Evolutionary conservation across 1,140 invertebrate species (phyloP).

Genomic region (Physella acuta): DNA sequence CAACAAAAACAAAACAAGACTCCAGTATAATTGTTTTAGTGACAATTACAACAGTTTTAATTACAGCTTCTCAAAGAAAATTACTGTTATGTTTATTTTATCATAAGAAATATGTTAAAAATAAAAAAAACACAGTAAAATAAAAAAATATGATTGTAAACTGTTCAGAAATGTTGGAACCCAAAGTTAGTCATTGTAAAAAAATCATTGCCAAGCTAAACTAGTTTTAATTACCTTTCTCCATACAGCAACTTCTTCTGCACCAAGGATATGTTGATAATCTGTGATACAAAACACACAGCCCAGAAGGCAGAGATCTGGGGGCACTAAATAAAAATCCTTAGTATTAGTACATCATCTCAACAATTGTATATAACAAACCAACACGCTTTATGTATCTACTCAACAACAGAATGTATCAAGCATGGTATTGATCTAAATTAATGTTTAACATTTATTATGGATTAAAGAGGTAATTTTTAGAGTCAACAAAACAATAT

Average conservation of each 20-base stretch:
- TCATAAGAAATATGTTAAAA: background rate
- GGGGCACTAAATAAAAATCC: too few species aligned
- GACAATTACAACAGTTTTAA: too few species aligned
- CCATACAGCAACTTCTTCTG: slow-evolving; percentile 72
- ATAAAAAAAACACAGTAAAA: background rate
- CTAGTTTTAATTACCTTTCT: slow-evolving; percentile 62
- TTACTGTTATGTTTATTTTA: background rate
- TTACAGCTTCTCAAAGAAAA: slow-evolving; percentile 21
- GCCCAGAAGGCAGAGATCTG: slow-evolving; percentile 84
- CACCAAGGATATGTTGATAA: slow-evolving; percentile 64
- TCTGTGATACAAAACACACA: slow-evolving; percentile 89
- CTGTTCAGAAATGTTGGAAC: background rate
- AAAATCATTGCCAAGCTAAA: background rate
- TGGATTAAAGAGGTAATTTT: too few species aligned
- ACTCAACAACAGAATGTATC: too few species aligned
- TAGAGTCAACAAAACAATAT: too few species aligned
- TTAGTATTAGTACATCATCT: too few species aligned
- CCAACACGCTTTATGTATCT: too few species aligned
- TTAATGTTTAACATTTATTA: too few species aligned
- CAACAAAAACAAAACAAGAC: too few species aligned
- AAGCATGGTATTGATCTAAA: too few species aligned
- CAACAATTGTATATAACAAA: too few species aligned
- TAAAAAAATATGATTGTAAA: background rate
- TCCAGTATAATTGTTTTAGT: too few species aligned
- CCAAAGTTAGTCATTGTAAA: background rate